Evolutionary conservation across 2,797 vertebrate species (phyloP).

Genomic region (Xenopus petersii): DNA sequence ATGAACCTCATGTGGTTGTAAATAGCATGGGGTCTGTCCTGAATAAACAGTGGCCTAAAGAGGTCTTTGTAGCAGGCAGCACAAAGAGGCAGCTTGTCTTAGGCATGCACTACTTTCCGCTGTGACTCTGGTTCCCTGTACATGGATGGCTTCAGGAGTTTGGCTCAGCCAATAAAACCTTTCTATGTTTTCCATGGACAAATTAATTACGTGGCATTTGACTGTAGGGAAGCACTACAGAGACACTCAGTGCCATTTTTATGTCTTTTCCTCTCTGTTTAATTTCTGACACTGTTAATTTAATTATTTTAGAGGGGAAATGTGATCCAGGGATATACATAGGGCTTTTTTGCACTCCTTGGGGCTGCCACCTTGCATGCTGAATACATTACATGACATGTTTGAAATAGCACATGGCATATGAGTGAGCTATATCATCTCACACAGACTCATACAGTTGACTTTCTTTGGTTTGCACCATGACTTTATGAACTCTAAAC

Average conservation of each 20-base stretch:
- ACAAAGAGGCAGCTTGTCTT: constrained; percentile 59
- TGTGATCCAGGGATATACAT: too few species aligned
- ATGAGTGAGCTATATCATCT: too few species aligned
- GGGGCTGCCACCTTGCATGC: too few species aligned
- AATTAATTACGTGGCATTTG: neutral
- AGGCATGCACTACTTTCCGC: neutral
- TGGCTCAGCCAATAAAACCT: neutral
- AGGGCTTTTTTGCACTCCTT: too few species aligned
- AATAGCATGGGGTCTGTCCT: constrained; percentile 46
- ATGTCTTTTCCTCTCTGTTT: too few species aligned
- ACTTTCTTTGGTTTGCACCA: too few species aligned
- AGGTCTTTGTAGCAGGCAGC: constrained; percentile 43
- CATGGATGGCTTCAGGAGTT: neutral
- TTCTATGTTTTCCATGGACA: neutral
- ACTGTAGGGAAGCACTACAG: neutral
- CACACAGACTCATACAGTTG: too few species aligned
- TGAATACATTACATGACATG: too few species aligned
- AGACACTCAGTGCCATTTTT: neutral
- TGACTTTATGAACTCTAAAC: too few species aligned
- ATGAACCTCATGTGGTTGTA: constrained; percentile 31
- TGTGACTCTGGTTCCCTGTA: constrained; percentile 1
- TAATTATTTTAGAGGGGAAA: too few species aligned
- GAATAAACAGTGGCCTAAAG: constrained; percentile 46
- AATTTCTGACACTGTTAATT: too few species aligned
- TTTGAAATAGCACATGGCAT: too few species aligned